Evolutionary conservation across 2,797 vertebrate genomes (phyloP), one percentile per base, ranked within the genome.

Genomic region (Pampus argenteus): DNA sequence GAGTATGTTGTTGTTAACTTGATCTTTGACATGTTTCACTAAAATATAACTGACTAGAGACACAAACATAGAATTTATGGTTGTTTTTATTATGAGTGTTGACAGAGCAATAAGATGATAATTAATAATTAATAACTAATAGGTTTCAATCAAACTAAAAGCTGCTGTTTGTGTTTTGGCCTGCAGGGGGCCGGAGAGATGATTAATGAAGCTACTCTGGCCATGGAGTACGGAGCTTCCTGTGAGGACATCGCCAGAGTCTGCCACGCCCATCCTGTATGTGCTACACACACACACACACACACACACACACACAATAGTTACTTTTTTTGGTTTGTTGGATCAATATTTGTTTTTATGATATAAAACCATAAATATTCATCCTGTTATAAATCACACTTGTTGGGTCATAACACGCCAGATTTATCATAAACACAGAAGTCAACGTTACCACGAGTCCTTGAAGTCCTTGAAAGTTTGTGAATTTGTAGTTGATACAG

Each of bases 191-290:
- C 97, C 52, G 98, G 98, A 20, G 98, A 99, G 91, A 98, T 99
- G 93, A 93, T 99, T 75, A 99, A 99, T 23, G 98, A 99, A 91
- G 98, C 98, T 26, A 94, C 97, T 7, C 90, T 99, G 78, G 98
- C 98, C 28, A 96, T 99, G 97, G 98, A 99, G 85, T 99, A 99
- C 0, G 98, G 98, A 5, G 98, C 98, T 3, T 99, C 98, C 0
- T 99, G 97, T 89, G 98, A 99, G 93, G 98, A 99, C 23, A 42
- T 99, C 34, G 97, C 98, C 82, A 93, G 98, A 90, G 98, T 99
- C 73, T 99, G 98, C 84, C 98, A 99, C n/a, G 98, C 98, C 15
- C 98, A 99, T 75, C 98, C 98, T 7, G 98, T 99, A 95, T 82
- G 95, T 94, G 31, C 52, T 1, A 6, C 8, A 20, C 36, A 66